These are phyloP conservation scores for Sphenopsis melanotis DNA, from an alignment of 2,797 vertebrate species.

Conservation along the genomic window DNA sequence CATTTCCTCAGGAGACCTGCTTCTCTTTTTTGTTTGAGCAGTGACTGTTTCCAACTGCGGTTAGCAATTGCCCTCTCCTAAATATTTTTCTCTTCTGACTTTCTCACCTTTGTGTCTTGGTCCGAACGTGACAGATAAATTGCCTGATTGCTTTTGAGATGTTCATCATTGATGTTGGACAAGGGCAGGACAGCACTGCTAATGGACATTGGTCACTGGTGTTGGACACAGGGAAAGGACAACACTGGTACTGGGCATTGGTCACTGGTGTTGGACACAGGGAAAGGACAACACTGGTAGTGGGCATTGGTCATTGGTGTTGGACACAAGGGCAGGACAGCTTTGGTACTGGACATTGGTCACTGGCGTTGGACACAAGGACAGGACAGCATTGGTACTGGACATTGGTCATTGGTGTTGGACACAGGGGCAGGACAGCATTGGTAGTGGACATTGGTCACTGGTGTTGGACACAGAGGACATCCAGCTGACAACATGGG, in stretches of 20 bases:
- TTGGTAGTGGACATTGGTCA: accelerated
- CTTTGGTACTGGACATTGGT: too few species aligned
- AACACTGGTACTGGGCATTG: not conserved
- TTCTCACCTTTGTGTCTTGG: not conserved
- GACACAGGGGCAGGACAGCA: too few species aligned
- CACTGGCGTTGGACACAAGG: too few species aligned
- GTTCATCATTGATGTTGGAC: accelerated
- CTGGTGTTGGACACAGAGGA: too few species aligned
- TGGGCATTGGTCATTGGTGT: accelerated
- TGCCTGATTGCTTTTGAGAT: not conserved
- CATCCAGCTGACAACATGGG: not conserved
- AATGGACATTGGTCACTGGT: accelerated
- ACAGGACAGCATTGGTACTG: not conserved
- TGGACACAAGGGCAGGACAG: accelerated
- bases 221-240: not conserved
- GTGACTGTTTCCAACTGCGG: not conserved
- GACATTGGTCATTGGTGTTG: too few species aligned
- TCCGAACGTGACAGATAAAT: accelerated
- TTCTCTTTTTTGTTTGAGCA: not conserved
- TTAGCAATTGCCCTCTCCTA: not conserved
- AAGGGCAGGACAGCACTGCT: not conserved
- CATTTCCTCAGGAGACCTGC: not conserved
- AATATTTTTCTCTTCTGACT: not conserved
- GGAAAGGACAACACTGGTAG: too few species aligned
- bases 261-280: not conserved